Percentiles rank a stretch among this genome's conserved stretches.
phyloP scores from a whole-genome alignment of 2,888 invertebrate species.

The Plagodis dolabraria region DNA sequence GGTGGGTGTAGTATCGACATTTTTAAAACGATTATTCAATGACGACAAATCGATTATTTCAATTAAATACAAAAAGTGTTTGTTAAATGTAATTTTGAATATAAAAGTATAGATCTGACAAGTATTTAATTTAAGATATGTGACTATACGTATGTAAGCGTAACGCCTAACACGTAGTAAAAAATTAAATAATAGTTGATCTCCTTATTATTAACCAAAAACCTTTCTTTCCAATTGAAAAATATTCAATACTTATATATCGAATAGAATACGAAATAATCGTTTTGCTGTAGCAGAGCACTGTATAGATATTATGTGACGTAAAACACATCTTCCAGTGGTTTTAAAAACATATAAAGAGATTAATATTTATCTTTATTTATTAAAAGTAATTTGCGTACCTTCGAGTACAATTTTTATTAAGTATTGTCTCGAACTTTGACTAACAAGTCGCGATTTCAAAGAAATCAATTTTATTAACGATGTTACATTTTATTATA shows the following conservation, averaged over 20 bases:
- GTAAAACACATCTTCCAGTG: conserved; percentile 55
- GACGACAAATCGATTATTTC: conserved; percentile 39
- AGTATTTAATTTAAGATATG: background rate
- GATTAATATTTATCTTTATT: conserved; percentile 44
- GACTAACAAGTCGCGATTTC: conserved; percentile 64
- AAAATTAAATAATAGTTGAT: conserved; percentile 39
- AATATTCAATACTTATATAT: conserved; percentile 21
- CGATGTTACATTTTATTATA: conserved; percentile 47
- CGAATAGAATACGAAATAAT: conserved; percentile 41
- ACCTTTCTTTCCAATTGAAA: conserved; percentile 12
- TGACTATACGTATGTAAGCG: background rate
- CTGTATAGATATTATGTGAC: conserved; percentile 42
- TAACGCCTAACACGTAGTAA: background rate
- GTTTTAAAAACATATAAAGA: conserved; percentile 46
- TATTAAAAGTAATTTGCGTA: conserved; percentile 41
- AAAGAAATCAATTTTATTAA: conserved; percentile 64
- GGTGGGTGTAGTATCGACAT: conserved; percentile 8
- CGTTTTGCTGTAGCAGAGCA: conserved; percentile 34
- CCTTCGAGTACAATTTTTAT: conserved; percentile 56
- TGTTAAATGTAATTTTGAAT: no score
- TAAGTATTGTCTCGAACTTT: conserved; percentile 51
- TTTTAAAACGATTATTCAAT: conserved; percentile 13
- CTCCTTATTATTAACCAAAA: conserved; percentile 49
- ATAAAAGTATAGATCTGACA: background rate
- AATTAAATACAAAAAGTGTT: conserved; percentile 7